phyloP scores from a whole-genome alignment of 1,140 invertebrate species.

The Magallana ariakensis region DNA sequence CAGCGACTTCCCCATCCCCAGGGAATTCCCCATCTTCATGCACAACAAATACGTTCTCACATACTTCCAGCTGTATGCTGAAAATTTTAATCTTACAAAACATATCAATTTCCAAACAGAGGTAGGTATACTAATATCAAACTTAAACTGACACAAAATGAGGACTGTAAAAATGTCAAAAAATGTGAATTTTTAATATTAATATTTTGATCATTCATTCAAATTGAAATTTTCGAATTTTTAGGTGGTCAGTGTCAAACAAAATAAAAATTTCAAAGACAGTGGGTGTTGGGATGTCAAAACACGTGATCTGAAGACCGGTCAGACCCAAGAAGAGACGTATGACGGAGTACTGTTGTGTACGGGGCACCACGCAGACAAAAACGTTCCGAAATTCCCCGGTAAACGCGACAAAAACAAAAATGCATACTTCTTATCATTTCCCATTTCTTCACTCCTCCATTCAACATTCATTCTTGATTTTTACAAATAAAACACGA shows the following conservation, averaged over 20 bases:
- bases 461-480: background rate
- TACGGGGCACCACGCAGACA: conserved; percentile 74
- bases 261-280: background rate
- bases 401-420: conserved; percentile 48
- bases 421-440: background rate
- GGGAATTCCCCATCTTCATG: conserved; percentile 80
- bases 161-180: too few relatives aligned
- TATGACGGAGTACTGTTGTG: conserved; percentile 71
- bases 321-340: background rate
- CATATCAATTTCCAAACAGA: conserved; percentile 66
- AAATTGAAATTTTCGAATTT: background rate
- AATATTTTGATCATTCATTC: background rate
- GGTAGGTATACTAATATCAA: conserved; percentile 45
- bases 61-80: conserved; percentile 79
- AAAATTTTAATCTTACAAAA: conserved; percentile 75
- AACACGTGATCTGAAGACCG: background rate
- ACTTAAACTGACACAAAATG: too few relatives aligned
- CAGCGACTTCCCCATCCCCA: conserved; percentile 81
- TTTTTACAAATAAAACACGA: background rate
- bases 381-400: conserved; percentile 68
- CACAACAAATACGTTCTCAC: conserved; percentile 78
- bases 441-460: background rate
- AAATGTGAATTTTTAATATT: too few relatives aligned
- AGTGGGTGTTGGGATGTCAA: conserved; percentile 29
- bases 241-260: conserved; percentile 25